phyloP scores from a whole-genome alignment of 2,113 vertebrate genomes.

The Silurus glanis region DNA sequence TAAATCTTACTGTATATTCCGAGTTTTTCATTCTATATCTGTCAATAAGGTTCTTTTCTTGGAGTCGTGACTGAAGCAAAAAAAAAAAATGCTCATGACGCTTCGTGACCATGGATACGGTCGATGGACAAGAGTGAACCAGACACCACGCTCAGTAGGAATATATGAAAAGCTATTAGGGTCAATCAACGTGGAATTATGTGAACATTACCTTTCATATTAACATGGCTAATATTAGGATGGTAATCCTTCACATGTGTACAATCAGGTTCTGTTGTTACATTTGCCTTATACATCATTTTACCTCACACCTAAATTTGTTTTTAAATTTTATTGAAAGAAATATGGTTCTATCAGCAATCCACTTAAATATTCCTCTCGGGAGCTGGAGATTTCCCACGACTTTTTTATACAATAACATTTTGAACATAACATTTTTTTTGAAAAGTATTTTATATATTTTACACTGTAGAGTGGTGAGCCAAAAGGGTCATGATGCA shows the following conservation, averaged over 20 bases:
- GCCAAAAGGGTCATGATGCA: neutral
- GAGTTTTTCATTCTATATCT: neutral
- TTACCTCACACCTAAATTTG: neutral
- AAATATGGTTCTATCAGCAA: neutral
- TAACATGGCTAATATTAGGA: neutral
- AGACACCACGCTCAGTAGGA: neutral
- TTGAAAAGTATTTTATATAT: neutral
- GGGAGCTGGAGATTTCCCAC: neutral
- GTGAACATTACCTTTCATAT: neutral
- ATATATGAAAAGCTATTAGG: neutral
- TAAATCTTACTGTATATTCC: neutral
- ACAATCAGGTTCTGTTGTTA: neutral
- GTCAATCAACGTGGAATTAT: neutral
- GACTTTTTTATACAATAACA: neutral
- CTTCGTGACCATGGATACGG: conserved; percentile 29
- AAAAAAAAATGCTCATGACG: neutral
- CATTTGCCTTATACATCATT: neutral
- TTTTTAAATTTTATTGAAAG: neutral
- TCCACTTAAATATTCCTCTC: neutral
- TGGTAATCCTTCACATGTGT: neutral
- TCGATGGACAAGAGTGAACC: conserved; percentile 13
- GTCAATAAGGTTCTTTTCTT: neutral
- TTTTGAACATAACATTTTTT: neutral
- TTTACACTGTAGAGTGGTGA: neutral
- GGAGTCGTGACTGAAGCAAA: conserved; percentile 42